Evolutionary conservation across 2,797 vertebrate species (phyloP), one percentile per base, ranked within the genome.

Genomic region (Tolypeutes matacus): DNA sequence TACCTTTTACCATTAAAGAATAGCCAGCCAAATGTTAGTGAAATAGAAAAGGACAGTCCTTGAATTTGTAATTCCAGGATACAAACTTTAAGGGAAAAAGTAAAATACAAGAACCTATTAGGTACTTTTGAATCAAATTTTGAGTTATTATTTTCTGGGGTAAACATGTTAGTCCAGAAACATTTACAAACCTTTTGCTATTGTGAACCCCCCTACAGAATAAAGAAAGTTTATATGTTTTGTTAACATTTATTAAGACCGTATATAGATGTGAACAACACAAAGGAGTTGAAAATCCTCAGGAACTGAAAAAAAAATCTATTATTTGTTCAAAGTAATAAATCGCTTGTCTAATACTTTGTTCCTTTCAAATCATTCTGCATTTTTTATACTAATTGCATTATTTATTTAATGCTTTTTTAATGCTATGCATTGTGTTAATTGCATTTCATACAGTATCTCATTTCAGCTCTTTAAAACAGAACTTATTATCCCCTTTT

Each of bases 171-270:
- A 82, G 78, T 62, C 36, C 27, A 81, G 27, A 91, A 85, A 88
- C 64, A 15, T 73, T 87, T n/a, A 82, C 29, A 90, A 25, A 73
- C 5, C 0, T 39, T 29, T 87, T 73, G 56, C 3, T 90, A 34
- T 64, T 42, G 46, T 46, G 29, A 93, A 92, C 14, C 34, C 18
- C 14, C 91, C 49, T 83, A 65, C 58, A 80, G 39, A 90, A 23
- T n/a, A 77, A n/a, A 84, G 34, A 87, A 91, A 42, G 18, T 76
- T 62, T 34, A 51, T 56, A 80, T 80, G 36, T 83, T 83, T 88
- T 64, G 51, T 67, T 64, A 49, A 69, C 70, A 3, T 81, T 75
- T 64, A 36, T 14, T 31, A 81, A 69, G 51, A 36, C 36, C 88
- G 8, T 65, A 51, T 89, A 36, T 84, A 75, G 23, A 25, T 93